Percentiles rank a stretch among this genome's conserved stretches.
Evolutionary conservation across 2,797 vertebrate species (phyloP).

Genomic region (Spheniscus humboldti): DNA sequence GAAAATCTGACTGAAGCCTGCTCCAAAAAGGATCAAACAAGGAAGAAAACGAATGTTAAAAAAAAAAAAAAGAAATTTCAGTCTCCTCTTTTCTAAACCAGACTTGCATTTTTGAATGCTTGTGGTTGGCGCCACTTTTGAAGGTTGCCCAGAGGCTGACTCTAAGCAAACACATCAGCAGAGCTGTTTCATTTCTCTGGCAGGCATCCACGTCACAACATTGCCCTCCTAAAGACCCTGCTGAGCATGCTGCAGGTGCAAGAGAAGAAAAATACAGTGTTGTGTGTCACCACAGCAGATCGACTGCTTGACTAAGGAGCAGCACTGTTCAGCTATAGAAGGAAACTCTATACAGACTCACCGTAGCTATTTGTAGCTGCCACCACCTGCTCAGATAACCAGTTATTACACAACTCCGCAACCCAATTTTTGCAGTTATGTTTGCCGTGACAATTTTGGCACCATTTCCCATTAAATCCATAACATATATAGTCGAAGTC

Average conservation of each 20-base stretch:
- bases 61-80: background rate
- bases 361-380: background rate
- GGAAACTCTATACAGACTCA: background rate
- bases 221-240: background rate
- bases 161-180: rapidly evolving
- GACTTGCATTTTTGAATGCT: background rate
- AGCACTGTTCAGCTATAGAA: background rate
- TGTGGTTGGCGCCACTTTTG: background rate
- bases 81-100: background rate
- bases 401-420: background rate
- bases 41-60: background rate
- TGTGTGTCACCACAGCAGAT: background rate
- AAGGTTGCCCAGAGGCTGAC: background rate
- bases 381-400: background rate
- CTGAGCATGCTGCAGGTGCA: background rate
- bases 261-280: background rate
- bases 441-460: background rate
- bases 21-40: background rate
- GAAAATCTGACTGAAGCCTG: background rate
- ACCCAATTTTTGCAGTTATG: background rate
- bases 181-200: background rate
- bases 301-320: background rate
- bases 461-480: background rate
- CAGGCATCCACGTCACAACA: background rate
- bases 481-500: background rate